A percentile compares a stretch with the other conserved stretches of the same genome.
Conservation (phyloP, 92 coral and sea anemone genomes). For the Epizoanthus ramosus region DNA sequence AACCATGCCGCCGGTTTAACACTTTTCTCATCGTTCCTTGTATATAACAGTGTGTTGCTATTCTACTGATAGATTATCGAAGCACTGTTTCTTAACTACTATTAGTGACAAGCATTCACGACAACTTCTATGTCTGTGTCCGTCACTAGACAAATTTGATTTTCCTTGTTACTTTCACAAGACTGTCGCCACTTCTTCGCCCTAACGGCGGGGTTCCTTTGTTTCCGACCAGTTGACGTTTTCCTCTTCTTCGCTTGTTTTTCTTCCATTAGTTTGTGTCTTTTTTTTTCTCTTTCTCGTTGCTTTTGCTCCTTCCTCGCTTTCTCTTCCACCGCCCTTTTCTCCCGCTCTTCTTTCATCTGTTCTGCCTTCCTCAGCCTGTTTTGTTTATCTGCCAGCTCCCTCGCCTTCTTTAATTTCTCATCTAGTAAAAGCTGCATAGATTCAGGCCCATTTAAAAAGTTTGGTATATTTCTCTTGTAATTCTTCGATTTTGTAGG, state of each 20-base stretch:
- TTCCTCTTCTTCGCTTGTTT: too few relatives aligned
- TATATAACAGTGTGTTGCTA: too few relatives aligned
- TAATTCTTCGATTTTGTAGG: too few relatives aligned
- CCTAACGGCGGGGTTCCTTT: background rate
- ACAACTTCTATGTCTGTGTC: constrained; percentile 21
- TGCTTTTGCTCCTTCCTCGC: constrained; percentile 18
- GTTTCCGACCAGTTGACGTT: constrained; percentile 7
- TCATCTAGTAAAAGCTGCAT: too few relatives aligned
- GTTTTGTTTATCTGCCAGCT: too few relatives aligned
- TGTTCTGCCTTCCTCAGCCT: too few relatives aligned
- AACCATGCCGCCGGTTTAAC: constrained; percentile 20
- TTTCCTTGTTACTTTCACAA: constrained; percentile 23
- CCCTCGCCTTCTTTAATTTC: too few relatives aligned
- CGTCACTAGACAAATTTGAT: constrained; percentile 30
- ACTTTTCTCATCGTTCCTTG: constrained; percentile 19
- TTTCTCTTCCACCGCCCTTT: too few relatives aligned
- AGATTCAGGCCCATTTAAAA: too few relatives aligned
- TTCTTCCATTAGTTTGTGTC: constrained; percentile 29
- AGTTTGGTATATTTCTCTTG: too few relatives aligned
- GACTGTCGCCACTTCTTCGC: constrained; percentile 13
- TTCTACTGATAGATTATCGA: constrained; percentile 3
- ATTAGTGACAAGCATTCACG: constrained; percentile 11
- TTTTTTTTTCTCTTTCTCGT: constrained; percentile 27
- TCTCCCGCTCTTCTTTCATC: too few relatives aligned
- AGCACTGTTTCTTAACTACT: constrained; percentile 11